These are phyloP conservation scores for Felis chaus DNA, from an alignment of 2,113 vertebrate genomes.

Conservation along the genomic window DNA sequence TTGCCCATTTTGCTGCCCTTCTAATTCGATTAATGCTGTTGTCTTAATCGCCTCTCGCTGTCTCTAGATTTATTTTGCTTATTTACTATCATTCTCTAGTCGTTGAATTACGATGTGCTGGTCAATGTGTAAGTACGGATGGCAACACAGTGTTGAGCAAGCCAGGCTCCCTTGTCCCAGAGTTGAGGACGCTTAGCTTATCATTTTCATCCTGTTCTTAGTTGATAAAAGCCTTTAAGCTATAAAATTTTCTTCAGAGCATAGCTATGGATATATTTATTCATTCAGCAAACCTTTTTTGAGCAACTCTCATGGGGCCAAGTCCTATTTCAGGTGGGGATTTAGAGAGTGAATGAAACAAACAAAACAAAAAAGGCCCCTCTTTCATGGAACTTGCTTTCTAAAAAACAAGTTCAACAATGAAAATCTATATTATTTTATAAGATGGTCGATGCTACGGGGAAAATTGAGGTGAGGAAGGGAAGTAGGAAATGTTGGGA, in stretches of 20 bases:
- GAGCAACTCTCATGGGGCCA: background rate
- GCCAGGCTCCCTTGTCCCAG: background rate
- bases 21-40: constrained; percentile 17
- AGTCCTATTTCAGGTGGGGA: background rate
- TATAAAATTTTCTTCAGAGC: background rate
- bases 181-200: background rate
- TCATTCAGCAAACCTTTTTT: constrained; percentile 3
- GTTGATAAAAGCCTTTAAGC: background rate
- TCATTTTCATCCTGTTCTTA: background rate
- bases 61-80: background rate
- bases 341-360: background rate
- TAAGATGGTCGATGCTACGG: background rate
- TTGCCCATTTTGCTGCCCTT: background rate
- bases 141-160: background rate
- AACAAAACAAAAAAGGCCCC: background rate
- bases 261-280: background rate
- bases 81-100: background rate
- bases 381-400: background rate
- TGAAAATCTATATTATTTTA: background rate
- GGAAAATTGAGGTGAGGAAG: background rate
- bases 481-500: background rate
- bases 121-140: background rate
- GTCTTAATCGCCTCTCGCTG: background rate
- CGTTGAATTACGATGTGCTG: background rate
- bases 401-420: background rate